Base-by-base conservation (phyloP, 2,888 invertebrate genomes). In the Aelia acuminata region DNA sequence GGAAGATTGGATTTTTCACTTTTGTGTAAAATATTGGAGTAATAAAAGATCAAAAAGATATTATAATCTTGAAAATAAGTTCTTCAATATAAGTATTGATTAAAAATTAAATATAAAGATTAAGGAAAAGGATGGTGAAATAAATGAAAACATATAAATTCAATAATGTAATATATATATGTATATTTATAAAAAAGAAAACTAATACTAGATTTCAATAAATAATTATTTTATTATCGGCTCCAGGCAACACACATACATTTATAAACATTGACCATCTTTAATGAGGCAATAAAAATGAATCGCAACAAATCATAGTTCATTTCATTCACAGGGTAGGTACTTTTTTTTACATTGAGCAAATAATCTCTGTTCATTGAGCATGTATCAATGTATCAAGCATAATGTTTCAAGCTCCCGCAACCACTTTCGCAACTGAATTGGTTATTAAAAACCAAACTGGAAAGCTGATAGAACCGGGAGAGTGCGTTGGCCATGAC, bases 361-460 rank as follows among this genome's bases (percentile, higher is more conserved):
- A 63, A 63, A 47, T 84, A 20, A 84, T 43, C 84, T 43, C 26
- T 43, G 43, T 15, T n/a, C 43, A 11, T 84, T 13, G 43, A 15
- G 0, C 4, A 3, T 84, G 39, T 70, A 48, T 43, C 22, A 84
- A 10, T 84, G n/a, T 84, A n/a, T n/a, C n/a, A n/a, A n/a, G n/a
- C n/a, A n/a, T n/a, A n/a, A n/a, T n/a, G 18, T 39, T 50, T 53
- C 75, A 85, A 49, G 85, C 22, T 85, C 84, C 84, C 4, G 84
- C 87, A 47, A 88, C 35, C 15, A 88, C 39, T 88, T 88, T 88
- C 22, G 88, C 85, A 11, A 88, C 85, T 31, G 88, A 87, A 50
- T 87, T 89, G 84, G 88, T 88, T 48, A 89, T 88, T 15, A 90
- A 63, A 70, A 89, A 90, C 90, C 90, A 90, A 47, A 90, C 90